Conservation (phyloP, 1,140 invertebrate species). For the Babylonia areolata region DNA sequence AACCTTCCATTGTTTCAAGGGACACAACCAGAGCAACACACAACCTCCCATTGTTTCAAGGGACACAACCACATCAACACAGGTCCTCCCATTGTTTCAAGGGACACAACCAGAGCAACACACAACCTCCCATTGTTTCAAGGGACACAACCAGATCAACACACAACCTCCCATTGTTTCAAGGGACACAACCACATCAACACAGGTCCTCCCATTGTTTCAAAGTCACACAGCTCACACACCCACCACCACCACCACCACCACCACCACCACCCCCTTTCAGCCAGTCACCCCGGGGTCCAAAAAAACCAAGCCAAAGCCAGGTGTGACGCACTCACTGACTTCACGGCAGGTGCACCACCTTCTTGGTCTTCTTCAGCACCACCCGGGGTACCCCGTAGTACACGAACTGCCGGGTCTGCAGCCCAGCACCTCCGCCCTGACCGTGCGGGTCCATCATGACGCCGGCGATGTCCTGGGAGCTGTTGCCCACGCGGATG, state of each 20-base stretch:
- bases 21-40: too few relatives aligned
- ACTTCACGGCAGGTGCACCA: neutral
- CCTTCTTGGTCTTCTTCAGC: slow-evolving; percentile 33
- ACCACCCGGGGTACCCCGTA: slow-evolving; percentile 51
- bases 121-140: neutral
- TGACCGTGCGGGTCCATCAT: slow-evolving; percentile 30
- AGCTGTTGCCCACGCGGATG: slow-evolving; percentile 41
- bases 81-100: too few relatives aligned
- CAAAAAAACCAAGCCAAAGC: neutral
- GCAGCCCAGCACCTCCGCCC: slow-evolving; percentile 35
- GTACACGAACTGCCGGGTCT: slow-evolving; percentile 45
- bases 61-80: too few relatives aligned
- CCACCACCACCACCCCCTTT: too few relatives aligned
- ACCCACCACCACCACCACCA: too few relatives aligned
- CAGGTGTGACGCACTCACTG: neutral
- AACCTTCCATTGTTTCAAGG: too few relatives aligned
- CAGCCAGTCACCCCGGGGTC: neutral
- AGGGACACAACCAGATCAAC: neutral
- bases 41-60: too few relatives aligned
- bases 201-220: too few relatives aligned
- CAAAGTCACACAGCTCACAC: too few relatives aligned
- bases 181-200: too few relatives aligned
- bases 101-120: too few relatives aligned
- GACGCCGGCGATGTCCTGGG: slow-evolving; percentile 5
- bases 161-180: too few relatives aligned